These are phyloP conservation scores for Albula goreensis DNA, from an alignment of 2,113 vertebrate species.

Conservation along the genomic window DNA sequence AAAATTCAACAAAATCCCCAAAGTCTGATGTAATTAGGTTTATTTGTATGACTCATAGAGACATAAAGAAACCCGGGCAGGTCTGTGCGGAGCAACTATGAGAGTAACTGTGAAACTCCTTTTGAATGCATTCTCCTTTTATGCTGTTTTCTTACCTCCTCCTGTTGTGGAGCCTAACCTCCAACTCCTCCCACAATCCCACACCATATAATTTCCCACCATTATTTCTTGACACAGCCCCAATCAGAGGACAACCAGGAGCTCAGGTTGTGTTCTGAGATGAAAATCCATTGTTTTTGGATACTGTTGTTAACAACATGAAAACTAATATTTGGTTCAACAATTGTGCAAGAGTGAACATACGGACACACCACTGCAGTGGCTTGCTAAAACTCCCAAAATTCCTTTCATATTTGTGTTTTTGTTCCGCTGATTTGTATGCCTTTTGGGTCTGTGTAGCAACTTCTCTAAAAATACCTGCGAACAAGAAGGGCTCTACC, in stretches of 20 bases:
- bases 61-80: no score
- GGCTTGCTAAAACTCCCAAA: neutral
- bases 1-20: no score
- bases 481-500: neutral
- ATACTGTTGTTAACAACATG: neutral
- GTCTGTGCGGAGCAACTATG: no score
- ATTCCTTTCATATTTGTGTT: neutral
- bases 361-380: neutral
- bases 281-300: neutral
- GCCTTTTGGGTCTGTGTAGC: neutral
- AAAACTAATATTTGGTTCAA: no score
- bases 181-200: no score
- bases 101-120: no score
- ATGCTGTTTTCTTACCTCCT: no score
- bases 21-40: no score
- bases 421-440: neutral
- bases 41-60: no score
- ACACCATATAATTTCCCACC: no score
- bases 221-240: neutral
- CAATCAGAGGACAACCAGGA: neutral
- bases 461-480: neutral
- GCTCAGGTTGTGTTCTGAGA: neutral
- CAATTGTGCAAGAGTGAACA: neutral
- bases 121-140: no score
- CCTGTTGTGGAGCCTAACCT: no score